Evolutionary conservation across 30 jellyfish, hydroid and myxozoan species (phyloP), one percentile per base, ranked within the genome.

Genomic region (Calvadosia cruxmelitensis): DNA sequence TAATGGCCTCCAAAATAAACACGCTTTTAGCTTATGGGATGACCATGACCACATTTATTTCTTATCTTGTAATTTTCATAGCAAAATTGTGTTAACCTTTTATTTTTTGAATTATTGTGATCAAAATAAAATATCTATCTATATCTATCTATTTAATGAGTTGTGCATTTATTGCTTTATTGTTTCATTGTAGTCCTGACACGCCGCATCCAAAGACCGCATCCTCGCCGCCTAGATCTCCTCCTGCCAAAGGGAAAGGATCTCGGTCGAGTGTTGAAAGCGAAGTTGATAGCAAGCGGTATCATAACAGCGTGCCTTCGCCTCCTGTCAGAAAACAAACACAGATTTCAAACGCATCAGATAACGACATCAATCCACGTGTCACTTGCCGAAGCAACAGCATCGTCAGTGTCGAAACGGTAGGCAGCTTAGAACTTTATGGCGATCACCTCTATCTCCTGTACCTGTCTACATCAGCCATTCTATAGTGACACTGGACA

Each of bases 361-460:
- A 42, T 20, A n/a, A n/a, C n/a, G 57, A 42, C 20, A 42, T 5
- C 20, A 10, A 20, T 5, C 20, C 20, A 10, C 57, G 57, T 42
- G 15, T 20, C 1, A 42, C 83, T n/a, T 77, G 96, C 68, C 67
- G 68, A 42, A 73, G 91, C 33, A 87, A 93, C 12, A 87, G 96
- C 53, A 81, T 87, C 30, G 87, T 79, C 53, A 79, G 94, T 64
- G 65, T 87, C 31, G 96, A 87, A 77, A 63, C 92, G 76, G 96
- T 87, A 74, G 69, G 96, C 31, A 2, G 52, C 2, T 10, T 57
- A n/a, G n/a, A n/a, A n/a, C n/a, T n/a, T n/a, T n/a, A n/a, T n/a
- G n/a, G n/a, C n/a, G n/a, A n/a, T n/a, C n/a, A n/a, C n/a, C n/a
- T n/a, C n/a, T n/a, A n/a, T n/a, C n/a, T n/a, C n/a, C n/a, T n/a